A percentile compares a stretch with the other conserved stretches of the same genome.
Conservation (phyloP, 2,888 invertebrate species). For the Dolomedes plantarius region DNA sequence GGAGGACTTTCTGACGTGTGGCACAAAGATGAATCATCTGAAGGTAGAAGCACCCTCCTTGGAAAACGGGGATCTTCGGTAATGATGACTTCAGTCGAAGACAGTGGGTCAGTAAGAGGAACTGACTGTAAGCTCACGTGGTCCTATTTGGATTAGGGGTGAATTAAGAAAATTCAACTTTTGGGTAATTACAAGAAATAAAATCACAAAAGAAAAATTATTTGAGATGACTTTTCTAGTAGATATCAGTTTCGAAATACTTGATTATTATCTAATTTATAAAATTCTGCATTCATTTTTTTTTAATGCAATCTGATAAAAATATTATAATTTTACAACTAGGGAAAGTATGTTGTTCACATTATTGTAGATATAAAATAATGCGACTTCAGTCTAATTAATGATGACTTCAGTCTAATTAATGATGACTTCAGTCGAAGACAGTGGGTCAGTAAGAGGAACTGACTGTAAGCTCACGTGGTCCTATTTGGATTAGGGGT, state of each 20-base stretch:
- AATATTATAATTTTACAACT: too few relatives aligned
- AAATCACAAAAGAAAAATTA: too few relatives aligned
- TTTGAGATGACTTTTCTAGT: too few relatives aligned
- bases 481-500: conserved; percentile 26
- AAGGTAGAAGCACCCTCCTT: conserved; percentile 39
- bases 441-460: conserved; percentile 51
- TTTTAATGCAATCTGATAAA: too few relatives aligned
- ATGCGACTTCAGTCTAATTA: too few relatives aligned
- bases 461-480: conserved; percentile 71
- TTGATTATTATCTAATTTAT: not conserved
- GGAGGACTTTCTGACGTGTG: conserved; percentile 44
- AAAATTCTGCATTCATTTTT: too few relatives aligned
- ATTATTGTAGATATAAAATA: too few relatives aligned
- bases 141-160: conserved; percentile 26
- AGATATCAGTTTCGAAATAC: too few relatives aligned
- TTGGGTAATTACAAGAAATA: too few relatives aligned
- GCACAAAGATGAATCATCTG: conserved; percentile 28
- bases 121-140: conserved; percentile 71
- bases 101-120: conserved; percentile 51
- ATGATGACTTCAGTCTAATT: conserved; percentile 49
- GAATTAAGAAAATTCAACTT: too few relatives aligned
- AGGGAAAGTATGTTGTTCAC: too few relatives aligned
- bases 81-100: conserved; percentile 50
- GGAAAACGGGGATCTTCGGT: conserved; percentile 40
- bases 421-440: conserved; percentile 50